Base-by-base conservation (phyloP, 1,140 invertebrate genomes). In the Pissodes strobi region DNA sequence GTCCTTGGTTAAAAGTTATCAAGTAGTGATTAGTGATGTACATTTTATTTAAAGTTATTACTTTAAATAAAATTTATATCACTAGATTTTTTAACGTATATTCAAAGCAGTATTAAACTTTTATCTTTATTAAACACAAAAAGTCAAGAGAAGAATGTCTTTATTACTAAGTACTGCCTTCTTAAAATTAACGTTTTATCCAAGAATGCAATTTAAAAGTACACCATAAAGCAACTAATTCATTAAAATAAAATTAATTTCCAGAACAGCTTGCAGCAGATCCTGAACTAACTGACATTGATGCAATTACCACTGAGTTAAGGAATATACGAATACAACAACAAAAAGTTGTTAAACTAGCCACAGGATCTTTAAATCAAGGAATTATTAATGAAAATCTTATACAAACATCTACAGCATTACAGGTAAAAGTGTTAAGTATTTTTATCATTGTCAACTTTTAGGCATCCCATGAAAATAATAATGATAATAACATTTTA, bases 271-370 rank as follows among this genome's bases (percentile, higher is more conserved):
- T 90, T 49, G 85, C 84, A 75, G 81, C 83, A 66, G 87, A 89
- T 73, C 80, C 85, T 18, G 88, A 90, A 78, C 78, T 91, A 51
- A 82, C 81, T 67, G 87, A 86, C 19, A 77, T 91, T 51, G 87
- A 90, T 72, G 82, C 89, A 13, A 82, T 91, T 37, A 86, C 88
- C 53, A 79, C 84, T 59, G 89, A 91, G 73, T 80, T 89, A 41
- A 80, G 85, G 56, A 82, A 86, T 73, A 83, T 90, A 56, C 84
- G 87, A 69, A 78, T 83, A 66, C 86, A 88, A 30, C 82, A 86
- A 66, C 81, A 82, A 60, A 85, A 86, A 62, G 84, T 91, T 27
- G 84, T 90, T 72, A 82, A 84, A 72, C 82, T 89, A 70, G 87
- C 88, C 1, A 84, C 84, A 64, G 81, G 82, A 63, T 85, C 88